Evolutionary conservation across 2,888 invertebrate species (phyloP).

Genomic region (Ctenicera cuprea): DNA sequence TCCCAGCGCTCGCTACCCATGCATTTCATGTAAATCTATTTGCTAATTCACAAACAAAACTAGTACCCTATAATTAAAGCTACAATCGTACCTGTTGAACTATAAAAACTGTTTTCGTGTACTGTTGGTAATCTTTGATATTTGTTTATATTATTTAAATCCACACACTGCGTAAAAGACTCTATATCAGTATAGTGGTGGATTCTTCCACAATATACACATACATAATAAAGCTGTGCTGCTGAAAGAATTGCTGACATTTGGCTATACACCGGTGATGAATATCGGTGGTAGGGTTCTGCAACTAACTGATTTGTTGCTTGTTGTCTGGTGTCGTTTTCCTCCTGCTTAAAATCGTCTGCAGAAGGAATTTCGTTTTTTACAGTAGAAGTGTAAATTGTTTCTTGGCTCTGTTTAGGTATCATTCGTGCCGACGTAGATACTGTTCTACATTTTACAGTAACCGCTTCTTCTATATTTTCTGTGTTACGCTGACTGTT

Average conservation of each 20-base stretch:
- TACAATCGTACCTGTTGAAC: background rate
- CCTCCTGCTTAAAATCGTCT: background rate
- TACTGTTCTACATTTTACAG: conserved; percentile 7
- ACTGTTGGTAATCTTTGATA: conserved; percentile 2
- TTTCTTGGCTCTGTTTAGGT: background rate
- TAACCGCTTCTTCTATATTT: background rate
- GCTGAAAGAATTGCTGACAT: background rate
- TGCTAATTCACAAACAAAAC: too few relatives aligned
- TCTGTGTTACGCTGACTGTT: background rate
- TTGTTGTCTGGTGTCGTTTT: background rate
- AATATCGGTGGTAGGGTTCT: background rate
- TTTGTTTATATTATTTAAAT: background rate
- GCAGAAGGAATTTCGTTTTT: background rate
- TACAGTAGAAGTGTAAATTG: background rate
- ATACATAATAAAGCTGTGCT: background rate
- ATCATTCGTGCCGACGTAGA: conserved; percentile 9
- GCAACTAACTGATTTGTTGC: background rate
- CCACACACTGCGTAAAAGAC: too few relatives aligned
- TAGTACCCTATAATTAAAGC: background rate
- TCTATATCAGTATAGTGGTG: background rate
- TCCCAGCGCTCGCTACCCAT: too few relatives aligned
- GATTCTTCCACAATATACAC: background rate
- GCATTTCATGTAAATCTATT: too few relatives aligned
- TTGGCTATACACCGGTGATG: background rate
- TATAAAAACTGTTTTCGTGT: background rate